Conservation (phyloP, 2,113 vertebrate genomes). For the Corythaeola cristata region DNA sequence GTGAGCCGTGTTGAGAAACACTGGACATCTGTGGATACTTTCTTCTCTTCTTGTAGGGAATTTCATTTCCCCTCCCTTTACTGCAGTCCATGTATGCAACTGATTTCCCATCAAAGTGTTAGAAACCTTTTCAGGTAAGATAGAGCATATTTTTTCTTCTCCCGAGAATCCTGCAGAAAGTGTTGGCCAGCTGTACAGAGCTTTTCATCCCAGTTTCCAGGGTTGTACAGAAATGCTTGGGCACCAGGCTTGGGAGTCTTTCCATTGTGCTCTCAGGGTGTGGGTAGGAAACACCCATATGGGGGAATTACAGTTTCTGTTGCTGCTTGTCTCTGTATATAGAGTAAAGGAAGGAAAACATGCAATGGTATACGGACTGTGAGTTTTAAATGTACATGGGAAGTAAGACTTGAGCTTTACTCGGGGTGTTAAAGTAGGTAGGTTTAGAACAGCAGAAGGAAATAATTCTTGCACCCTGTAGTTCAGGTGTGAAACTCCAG, state of each 20-base stretch:
- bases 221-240: background rate
- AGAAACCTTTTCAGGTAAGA: background rate
- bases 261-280: background rate
- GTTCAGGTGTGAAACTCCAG: too few species aligned
- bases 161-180: background rate
- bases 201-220: background rate
- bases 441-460: background rate
- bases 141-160: background rate
- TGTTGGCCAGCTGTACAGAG: background rate
- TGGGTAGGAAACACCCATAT: fast-evolving
- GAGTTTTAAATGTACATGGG: background rate
- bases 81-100: fast-evolving
- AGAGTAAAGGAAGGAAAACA: background rate
- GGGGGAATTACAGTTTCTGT: background rate
- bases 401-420: background rate
- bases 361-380: background rate
- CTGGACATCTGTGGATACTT: background rate
- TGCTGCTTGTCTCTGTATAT: background rate
- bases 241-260: background rate
- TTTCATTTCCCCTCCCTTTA: background rate
- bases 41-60: background rate
- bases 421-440: background rate
- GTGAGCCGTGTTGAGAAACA: background rate
- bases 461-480: background rate
- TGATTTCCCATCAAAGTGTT: background rate